Evolutionary conservation across 1,140 invertebrate species (phyloP).

Genomic region (Pseudomyrmex sp.): DNA sequence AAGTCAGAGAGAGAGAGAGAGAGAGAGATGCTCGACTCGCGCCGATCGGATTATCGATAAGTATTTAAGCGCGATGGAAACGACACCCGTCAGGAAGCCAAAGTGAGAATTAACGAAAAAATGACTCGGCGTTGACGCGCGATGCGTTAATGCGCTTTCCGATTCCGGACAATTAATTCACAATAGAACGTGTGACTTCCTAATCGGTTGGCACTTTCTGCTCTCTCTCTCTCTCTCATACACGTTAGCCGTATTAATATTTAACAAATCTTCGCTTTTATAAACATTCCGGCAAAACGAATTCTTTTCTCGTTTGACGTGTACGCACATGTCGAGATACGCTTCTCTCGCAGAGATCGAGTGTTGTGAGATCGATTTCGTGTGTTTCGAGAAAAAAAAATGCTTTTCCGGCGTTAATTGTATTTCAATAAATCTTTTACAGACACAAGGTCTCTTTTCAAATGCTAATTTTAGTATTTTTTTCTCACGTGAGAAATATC

Average conservation of each 20-base stretch:
- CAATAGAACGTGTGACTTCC: conserved; percentile 75
- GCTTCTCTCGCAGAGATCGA: conserved; percentile 13
- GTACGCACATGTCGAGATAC: background rate
- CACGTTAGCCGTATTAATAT: conserved; percentile 37
- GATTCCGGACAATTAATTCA: conserved; percentile 81
- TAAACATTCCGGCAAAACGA: conserved; percentile 58
- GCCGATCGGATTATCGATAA: conserved; percentile 61
- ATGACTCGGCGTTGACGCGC: conserved; percentile 75
- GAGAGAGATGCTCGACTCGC: conserved; percentile 2
- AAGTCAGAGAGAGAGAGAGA: background rate
- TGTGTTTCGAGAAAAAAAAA: conserved; percentile 2
- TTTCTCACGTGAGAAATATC: background rate
- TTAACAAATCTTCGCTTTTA: conserved; percentile 56
- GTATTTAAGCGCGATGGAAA: conserved; percentile 52
- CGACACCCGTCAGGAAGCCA: conserved; percentile 40
- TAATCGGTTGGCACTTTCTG: conserved; percentile 11
- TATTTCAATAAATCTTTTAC: conserved; percentile 14
- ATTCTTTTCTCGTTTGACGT: conserved; percentile 1
- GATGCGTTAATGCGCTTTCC: conserved; percentile 65
- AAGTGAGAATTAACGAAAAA: conserved; percentile 63
- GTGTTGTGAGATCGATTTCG: conserved; percentile 35
- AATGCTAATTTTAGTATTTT: conserved; percentile 24
- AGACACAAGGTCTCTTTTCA: background rate
- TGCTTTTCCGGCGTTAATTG: conserved; percentile 1
- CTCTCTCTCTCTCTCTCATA: background rate